Conservation (phyloP, 1,140 invertebrate species). For the Drosophila repletoides region DNA sequence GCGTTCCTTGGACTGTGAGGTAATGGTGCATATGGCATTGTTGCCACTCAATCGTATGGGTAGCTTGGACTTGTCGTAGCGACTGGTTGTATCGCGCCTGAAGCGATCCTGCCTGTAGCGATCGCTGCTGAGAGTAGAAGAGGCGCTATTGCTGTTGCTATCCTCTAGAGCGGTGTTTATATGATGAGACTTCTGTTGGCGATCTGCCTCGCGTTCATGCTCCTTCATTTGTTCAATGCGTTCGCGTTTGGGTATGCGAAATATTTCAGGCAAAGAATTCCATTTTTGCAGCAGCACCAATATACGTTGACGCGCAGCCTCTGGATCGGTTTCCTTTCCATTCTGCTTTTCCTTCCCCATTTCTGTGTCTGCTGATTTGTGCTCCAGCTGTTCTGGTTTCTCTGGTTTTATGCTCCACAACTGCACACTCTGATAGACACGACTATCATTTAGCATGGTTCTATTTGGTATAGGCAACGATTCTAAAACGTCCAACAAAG, state of each 20-base stretch:
- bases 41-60: slow-evolving; percentile 29
- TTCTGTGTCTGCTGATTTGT: slow-evolving; percentile 63
- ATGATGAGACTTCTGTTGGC: slow-evolving; percentile 48
- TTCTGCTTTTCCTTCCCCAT: not conserved
- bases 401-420: slow-evolving; percentile 86
- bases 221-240: slow-evolving; percentile 96
- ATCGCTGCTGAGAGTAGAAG: slow-evolving; percentile 44
- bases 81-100: slow-evolving; percentile 46
- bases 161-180: slow-evolving; percentile 62
- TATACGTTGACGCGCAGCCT: slow-evolving; percentile 7
- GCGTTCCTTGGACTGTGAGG: slow-evolving; percentile 35
- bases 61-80: slow-evolving; percentile 36
- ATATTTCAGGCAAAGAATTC: slow-evolving; percentile 85
- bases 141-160: slow-evolving; percentile 33
- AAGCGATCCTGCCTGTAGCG: slow-evolving; percentile 82
- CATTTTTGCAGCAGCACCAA: slow-evolving; percentile 48
- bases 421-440: slow-evolving; percentile 92
- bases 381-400: not conserved
- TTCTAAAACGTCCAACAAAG: slow-evolving; percentile 91
- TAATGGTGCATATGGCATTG: slow-evolving; percentile 40
- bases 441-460: slow-evolving; percentile 95
- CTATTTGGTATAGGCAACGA: slow-evolving; percentile 95
- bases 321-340: not conserved
- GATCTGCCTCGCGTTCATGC: slow-evolving; percentile 92
- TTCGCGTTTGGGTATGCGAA: slow-evolving; percentile 97